Evolutionary conservation across 2,888 invertebrate species (phyloP).

Genomic region (Dryocosmus kuriphilus): DNA sequence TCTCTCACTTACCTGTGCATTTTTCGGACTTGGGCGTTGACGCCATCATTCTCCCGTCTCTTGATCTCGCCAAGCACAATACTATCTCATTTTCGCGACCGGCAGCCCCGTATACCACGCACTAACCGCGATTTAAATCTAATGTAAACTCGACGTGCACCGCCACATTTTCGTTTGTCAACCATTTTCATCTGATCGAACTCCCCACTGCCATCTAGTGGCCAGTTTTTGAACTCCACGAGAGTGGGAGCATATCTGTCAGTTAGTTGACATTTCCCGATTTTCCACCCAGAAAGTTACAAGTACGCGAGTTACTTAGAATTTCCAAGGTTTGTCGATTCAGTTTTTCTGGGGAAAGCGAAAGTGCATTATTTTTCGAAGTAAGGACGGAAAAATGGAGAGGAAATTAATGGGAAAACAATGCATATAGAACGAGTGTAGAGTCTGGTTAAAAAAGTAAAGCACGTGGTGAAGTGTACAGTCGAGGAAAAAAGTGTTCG

Average conservation of each 20-base stretch:
- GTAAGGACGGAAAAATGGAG: neutral
- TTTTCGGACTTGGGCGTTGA: conserved; percentile 76
- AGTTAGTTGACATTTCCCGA: neutral
- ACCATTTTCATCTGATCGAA: conserved; percentile 69
- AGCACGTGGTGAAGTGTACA: conserved; percentile 2
- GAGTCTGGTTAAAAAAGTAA: conserved; percentile 1
- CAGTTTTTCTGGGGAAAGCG: neutral
- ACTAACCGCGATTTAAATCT: conserved; percentile 73
- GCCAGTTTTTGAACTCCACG: conserved; percentile 44
- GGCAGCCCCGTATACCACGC: conserved; percentile 68
- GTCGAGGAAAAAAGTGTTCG: neutral
- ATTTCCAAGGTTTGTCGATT: neutral
- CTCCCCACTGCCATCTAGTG: conserved; percentile 63
- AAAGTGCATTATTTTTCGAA: neutral
- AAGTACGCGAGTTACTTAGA: neutral
- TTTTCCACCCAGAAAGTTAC: neutral
- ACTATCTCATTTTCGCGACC: conserved; percentile 73
- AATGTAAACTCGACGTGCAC: conserved; percentile 75
- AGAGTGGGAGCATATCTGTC: neutral
- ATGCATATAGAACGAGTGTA: conserved; percentile 9
- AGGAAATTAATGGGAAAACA: neutral
- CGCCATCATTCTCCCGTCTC: conserved; percentile 66
- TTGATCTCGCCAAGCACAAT: conserved; percentile 56
- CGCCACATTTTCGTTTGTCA: conserved; percentile 76
- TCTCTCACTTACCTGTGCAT: conserved; percentile 71